phyloP scores from a whole-genome alignment of 2,113 vertebrate genomes.

The Scytalopus superciliaris region DNA sequence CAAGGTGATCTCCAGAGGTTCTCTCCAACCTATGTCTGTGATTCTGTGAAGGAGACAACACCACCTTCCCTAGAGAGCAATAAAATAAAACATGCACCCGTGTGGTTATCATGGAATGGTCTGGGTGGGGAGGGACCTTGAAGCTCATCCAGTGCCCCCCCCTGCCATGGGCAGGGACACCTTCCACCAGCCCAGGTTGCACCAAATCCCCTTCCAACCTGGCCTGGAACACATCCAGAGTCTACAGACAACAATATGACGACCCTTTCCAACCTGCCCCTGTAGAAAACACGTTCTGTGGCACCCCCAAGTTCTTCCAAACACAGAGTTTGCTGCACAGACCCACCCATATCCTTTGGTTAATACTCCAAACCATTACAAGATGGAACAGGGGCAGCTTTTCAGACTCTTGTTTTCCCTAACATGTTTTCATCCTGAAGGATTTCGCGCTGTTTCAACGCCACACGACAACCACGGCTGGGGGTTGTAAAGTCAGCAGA shows the following conservation, averaged over 20 bases:
- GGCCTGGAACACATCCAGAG: background rate
- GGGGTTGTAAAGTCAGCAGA: background rate
- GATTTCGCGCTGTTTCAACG: background rate
- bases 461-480: background rate
- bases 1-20: background rate
- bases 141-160: background rate
- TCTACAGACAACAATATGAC: fast-evolving
- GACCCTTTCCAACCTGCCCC: background rate
- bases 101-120: background rate
- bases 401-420: background rate
- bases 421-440: background rate
- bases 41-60: background rate
- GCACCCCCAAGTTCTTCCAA: background rate
- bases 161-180: background rate
- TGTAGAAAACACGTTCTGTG: background rate
- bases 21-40: background rate
- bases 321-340: background rate
- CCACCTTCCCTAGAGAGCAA: fast-evolving
- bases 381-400: background rate
- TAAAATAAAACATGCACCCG: background rate
- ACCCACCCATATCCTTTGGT: background rate
- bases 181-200: background rate
- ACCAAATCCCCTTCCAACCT: background rate
- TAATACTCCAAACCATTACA: background rate
- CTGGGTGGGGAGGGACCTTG: background rate